These are phyloP conservation scores for Umimayanthus kanabou DNA, from an alignment of 92 coral and sea anemone species.

Conservation along the genomic window DNA sequence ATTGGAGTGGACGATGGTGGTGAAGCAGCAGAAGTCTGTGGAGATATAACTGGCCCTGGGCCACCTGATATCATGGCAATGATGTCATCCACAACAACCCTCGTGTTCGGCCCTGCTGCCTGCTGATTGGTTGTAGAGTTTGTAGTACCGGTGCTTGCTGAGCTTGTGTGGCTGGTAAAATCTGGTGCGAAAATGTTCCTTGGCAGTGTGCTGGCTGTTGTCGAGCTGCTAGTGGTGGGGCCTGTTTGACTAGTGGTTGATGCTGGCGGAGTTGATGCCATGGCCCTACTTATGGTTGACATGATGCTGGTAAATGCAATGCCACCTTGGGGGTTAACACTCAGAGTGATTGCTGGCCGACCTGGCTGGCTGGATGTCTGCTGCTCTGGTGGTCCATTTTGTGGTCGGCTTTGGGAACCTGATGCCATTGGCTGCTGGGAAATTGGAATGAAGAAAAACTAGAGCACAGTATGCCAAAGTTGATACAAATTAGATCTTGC, in stretches of 20 bases:
- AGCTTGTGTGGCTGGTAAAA: constrained; percentile 49
- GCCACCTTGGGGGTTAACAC: constrained; percentile 77
- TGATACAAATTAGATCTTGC: no score
- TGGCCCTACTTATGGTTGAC: constrained; percentile 60
- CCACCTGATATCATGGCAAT: constrained; percentile 77
- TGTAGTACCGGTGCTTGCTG: constrained; percentile 46
- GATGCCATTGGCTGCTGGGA: constrained; percentile 12
- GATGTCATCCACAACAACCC: constrained; percentile 79
- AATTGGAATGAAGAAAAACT: not conserved
- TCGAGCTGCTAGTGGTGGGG: constrained; percentile 31
- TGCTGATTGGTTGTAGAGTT: constrained; percentile 53
- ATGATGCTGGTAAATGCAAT: constrained; percentile 78
- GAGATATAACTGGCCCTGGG: constrained; percentile 48
- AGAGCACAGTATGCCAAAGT: no score
- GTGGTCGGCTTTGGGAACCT: constrained; percentile 4
- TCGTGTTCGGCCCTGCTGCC: constrained; percentile 57
- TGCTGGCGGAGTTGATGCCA: constrained; percentile 43
- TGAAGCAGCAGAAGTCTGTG: constrained; percentile 35
- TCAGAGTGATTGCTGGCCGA: constrained; percentile 55
- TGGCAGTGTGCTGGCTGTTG: constrained; percentile 36
- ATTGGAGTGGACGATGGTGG: constrained; percentile 39
- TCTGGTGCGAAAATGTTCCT: constrained; percentile 45
- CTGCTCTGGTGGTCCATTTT: constrained; percentile 30
- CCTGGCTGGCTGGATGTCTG: not conserved
- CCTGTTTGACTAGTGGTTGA: constrained; percentile 50